Evolutionary conservation across 2,888 invertebrate genomes (phyloP).

Genomic region (Quadroppia sp.): DNA sequence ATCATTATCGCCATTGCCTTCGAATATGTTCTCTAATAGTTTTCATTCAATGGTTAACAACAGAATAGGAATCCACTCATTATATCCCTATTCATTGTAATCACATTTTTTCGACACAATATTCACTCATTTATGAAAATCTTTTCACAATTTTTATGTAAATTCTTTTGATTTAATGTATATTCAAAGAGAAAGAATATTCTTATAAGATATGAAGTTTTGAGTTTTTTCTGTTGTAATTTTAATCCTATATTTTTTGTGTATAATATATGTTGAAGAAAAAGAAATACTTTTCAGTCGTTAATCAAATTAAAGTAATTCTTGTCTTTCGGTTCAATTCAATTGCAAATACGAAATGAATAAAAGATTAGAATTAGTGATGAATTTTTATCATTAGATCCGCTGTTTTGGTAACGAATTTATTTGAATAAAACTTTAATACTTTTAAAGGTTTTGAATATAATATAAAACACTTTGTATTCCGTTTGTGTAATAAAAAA

Average conservation of each 20-base stretch:
- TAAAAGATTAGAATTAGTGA: constrained; percentile 11
- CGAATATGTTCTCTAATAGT: not conserved
- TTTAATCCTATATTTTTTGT: no score
- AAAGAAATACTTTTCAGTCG: not conserved
- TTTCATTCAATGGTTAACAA: not conserved
- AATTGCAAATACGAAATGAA: constrained; percentile 7
- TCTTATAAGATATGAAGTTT: no score
- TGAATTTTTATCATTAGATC: constrained; percentile 1
- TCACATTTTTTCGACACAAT: no score
- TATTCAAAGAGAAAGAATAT: no score
- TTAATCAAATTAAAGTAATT: not conserved
- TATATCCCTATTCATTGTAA: no score
- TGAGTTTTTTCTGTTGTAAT: no score
- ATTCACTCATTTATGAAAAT: no score
- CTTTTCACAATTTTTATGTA: no score
- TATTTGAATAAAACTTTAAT: constrained; percentile 13
- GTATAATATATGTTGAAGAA: no score
- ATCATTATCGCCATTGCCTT: constrained; percentile 18
- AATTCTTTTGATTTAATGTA: no score
- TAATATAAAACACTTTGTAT: not conserved
- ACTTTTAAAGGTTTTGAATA: not conserved
- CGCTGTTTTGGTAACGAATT: constrained; percentile 3
- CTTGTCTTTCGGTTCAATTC: not conserved
- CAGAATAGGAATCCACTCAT: no score
- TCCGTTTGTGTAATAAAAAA: not conserved